phyloP scores from a whole-genome alignment of 2,797 vertebrate species.

The Pseudochirops cupreus region DNA sequence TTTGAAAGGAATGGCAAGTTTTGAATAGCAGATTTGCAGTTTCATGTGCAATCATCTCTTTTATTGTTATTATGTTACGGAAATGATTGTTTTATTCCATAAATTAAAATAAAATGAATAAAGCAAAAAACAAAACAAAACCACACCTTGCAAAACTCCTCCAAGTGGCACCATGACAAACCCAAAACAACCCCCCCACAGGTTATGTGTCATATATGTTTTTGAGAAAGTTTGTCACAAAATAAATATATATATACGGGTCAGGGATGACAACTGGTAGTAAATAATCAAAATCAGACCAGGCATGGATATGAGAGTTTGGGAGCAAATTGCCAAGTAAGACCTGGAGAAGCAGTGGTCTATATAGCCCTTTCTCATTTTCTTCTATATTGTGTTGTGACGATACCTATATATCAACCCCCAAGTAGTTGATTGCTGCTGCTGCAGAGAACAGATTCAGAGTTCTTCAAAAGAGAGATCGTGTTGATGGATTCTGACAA shows the following conservation, averaged over 20 bases:
- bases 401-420: too few species aligned
- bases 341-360: neutral
- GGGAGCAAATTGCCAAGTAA: neutral
- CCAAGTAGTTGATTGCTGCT: too few species aligned
- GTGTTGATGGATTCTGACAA: too few species aligned
- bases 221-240: neutral
- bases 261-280: neutral
- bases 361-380: neutral
- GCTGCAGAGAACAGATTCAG: too few species aligned
- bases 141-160: neutral
- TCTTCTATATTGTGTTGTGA: too few species aligned
- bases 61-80: neutral
- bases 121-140: neutral
- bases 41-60: neutral
- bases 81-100: neutral
- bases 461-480: too few species aligned
- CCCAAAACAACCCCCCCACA: neutral
- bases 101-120: neutral
- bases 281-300: neutral
- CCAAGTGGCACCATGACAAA: neutral
- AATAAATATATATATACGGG: neutral
- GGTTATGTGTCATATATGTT: neutral
- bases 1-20: neutral
- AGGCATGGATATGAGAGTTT: neutral
- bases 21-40: neutral